Conservation (phyloP, 2,797 vertebrate species). For the Caiman crocodilus region DNA sequence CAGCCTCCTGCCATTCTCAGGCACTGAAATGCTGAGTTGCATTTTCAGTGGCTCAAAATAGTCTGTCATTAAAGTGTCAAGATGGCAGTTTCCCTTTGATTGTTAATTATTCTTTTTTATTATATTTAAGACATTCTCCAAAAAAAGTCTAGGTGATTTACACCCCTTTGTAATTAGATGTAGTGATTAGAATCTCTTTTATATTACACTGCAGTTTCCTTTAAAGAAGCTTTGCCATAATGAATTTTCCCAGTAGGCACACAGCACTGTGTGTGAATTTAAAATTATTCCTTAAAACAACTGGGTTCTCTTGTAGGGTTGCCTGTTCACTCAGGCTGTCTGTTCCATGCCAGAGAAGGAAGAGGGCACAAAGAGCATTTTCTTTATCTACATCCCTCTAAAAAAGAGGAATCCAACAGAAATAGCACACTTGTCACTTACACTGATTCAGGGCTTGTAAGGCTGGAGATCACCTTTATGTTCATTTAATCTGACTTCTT, state of each 20-base stretch:
- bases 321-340: not conserved
- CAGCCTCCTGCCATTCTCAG: not conserved
- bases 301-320: not conserved
- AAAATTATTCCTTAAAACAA: not conserved
- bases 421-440: not conserved
- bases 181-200: not conserved
- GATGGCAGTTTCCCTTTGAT: not conserved
- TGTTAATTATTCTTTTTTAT: slow-evolving; percentile 49
- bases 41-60: slow-evolving; percentile 37
- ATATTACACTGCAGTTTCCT: not conserved
- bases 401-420: not conserved
- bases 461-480: not conserved
- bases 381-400: not conserved
- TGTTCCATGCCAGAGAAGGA: too few species aligned
- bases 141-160: not conserved
- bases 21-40: slow-evolving; percentile 10
- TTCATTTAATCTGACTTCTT: not conserved
- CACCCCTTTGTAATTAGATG: not conserved
- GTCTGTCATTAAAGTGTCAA: slow-evolving; percentile 1
- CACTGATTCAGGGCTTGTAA: not conserved
- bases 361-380: not conserved
- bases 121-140: not conserved
- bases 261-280: not conserved
- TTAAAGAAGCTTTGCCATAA: not conserved
- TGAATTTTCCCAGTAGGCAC: not conserved